A percentile compares a stretch with the other conserved stretches of the same genome.
phyloP scores from a whole-genome alignment of 2,797 vertebrate species.

The Lutjanus argentimaculatus region DNA sequence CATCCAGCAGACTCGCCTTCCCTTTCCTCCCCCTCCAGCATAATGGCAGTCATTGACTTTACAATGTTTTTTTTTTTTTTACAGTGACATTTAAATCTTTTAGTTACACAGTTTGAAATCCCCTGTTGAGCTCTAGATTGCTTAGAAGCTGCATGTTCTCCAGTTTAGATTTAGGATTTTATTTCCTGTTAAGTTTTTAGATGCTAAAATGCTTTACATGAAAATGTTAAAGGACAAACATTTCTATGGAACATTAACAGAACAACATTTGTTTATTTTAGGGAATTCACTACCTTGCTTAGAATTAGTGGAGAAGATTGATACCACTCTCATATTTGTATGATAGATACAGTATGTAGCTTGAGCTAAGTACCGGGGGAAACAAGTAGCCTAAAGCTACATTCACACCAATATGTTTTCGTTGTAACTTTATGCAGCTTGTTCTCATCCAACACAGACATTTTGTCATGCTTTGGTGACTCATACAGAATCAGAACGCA shows the following conservation, averaged over 20 bases:
- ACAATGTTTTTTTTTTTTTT: conserved; percentile 66
- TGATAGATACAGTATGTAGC: background rate
- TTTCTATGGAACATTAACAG: background rate
- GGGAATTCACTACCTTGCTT: background rate
- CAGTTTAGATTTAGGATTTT: background rate
- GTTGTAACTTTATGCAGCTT: too few species aligned
- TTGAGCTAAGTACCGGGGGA: background rate
- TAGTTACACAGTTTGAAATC: conserved; percentile 19
- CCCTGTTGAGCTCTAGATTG: background rate
- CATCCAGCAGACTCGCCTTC: conserved; percentile 65
- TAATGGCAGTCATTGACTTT: conserved; percentile 71
- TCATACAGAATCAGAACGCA: too few species aligned
- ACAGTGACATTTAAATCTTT: conserved; percentile 64
- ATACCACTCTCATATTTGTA: background rate
- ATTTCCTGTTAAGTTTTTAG: background rate
- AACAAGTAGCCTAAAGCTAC: background rate
- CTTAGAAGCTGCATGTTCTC: too few species aligned
- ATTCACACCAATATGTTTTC: too few species aligned
- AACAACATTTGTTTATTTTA: background rate
- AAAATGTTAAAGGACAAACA: background rate
- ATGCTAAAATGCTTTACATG: conserved; percentile 5
- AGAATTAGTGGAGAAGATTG: background rate
- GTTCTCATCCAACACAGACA: too few species aligned
- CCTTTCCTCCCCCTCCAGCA: conserved; percentile 58
- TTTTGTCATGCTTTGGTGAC: too few species aligned